These are phyloP conservation scores for Megaceryle maxima DNA, from an alignment of 2,113 vertebrate species.

Conservation along the genomic window DNA sequence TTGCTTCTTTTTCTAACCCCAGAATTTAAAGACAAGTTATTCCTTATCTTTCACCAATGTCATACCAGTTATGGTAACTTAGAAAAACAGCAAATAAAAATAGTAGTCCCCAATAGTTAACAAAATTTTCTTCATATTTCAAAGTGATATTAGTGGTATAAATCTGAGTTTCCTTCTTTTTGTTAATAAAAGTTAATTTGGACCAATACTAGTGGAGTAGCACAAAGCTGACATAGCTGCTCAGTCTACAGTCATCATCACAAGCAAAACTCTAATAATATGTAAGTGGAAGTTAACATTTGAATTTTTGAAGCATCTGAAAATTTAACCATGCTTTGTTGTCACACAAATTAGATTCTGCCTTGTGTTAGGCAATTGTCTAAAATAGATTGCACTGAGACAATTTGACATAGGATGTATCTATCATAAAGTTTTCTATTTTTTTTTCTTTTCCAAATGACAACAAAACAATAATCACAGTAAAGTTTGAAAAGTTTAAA, in stretches of 20 bases:
- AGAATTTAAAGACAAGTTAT: not conserved
- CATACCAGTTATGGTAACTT: not conserved
- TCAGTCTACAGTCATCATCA: not conserved
- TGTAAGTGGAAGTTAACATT: not conserved
- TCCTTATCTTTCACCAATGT: not conserved
- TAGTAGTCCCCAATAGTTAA: not conserved
- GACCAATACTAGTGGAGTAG: not conserved
- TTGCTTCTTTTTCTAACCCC: not conserved
- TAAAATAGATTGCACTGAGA: not conserved
- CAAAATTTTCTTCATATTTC: not conserved
- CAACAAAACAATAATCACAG: not conserved
- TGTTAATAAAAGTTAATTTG: not conserved
- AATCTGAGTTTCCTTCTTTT: not conserved
- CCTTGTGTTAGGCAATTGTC: not conserved
- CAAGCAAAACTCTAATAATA: not conserved
- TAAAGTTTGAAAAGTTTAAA: not conserved
- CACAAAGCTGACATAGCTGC: not conserved
- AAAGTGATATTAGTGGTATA: not conserved
- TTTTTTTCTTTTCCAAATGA: not conserved
- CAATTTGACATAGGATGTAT: not conserved
- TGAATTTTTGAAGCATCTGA: not conserved
- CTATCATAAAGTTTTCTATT: not conserved
- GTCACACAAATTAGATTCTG: not conserved
- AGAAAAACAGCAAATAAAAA: not conserved
- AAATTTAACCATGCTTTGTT: not conserved